Conservation (phyloP, 2,113 vertebrate genomes). For the Eulemur macaco region DNA sequence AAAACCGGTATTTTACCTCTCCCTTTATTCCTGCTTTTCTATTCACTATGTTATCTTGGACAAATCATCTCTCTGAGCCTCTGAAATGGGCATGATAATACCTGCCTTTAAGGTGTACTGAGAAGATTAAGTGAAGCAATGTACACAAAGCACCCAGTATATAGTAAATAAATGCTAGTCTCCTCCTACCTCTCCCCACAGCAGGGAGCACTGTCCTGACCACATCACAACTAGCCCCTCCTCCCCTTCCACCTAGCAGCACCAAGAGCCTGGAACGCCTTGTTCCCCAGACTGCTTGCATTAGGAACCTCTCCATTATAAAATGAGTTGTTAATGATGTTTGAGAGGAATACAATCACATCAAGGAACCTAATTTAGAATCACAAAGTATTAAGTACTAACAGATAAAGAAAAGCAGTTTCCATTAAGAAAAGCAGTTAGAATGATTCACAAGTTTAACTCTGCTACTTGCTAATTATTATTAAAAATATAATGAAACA, state of each 20-base stretch:
- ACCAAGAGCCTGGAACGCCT: neutral
- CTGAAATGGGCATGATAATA: neutral
- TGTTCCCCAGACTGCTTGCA: neutral
- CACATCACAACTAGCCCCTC: neutral
- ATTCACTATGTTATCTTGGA: neutral
- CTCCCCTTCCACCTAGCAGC: neutral
- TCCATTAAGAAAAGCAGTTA: constrained; percentile 49
- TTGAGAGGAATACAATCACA: neutral
- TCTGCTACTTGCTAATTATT: neutral
- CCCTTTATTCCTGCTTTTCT: neutral
- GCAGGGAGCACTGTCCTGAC: fast-evolving
- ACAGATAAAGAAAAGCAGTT: neutral
- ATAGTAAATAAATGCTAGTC: neutral
- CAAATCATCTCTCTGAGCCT: neutral
- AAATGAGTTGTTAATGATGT: neutral
- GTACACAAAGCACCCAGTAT: neutral
- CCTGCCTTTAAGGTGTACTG: neutral
- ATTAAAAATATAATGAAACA: constrained; percentile 41
- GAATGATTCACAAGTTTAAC: constrained; percentile 36
- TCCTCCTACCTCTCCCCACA: neutral
- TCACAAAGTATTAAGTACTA: constrained; percentile 2
- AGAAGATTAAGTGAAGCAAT: neutral
- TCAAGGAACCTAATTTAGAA: constrained; percentile 33
- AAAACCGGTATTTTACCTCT: neutral
- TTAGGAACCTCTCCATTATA: neutral